Conservation (phyloP, 2,888 invertebrate genomes). For the Coenonympha arcania region DNA sequence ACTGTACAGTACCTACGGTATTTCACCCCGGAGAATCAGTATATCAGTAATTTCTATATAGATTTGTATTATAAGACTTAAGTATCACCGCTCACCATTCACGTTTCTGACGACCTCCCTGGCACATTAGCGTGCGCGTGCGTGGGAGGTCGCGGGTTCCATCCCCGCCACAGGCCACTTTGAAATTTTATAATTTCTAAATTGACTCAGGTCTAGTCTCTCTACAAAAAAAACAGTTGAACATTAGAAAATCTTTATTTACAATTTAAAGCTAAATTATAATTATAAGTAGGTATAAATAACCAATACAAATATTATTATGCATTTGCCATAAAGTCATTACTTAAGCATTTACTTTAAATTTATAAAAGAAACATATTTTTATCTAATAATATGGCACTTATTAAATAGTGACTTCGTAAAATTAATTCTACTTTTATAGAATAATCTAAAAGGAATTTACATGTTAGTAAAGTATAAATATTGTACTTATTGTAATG, state of each 20-base stretch:
- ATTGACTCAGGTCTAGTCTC: too few species aligned
- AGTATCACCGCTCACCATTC: too few species aligned
- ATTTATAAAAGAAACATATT: too few species aligned
- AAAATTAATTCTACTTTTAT: not conserved
- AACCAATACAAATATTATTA: constrained; percentile 24
- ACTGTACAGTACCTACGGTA: too few species aligned
- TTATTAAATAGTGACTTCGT: constrained; percentile 8
- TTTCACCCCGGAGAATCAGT: too few species aligned
- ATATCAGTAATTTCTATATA: too few species aligned
- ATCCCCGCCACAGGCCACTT: too few species aligned
- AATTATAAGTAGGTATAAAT: constrained; percentile 23
- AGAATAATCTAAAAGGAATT: not conserved
- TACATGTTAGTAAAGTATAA: not conserved
- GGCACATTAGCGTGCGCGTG: too few species aligned
- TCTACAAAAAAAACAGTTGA: constrained; percentile 1
- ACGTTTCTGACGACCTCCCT: too few species aligned
- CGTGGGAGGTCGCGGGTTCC: too few species aligned
- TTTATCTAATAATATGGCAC: constrained; percentile 27
- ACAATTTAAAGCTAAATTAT: constrained; percentile 37
- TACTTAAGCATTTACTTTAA: not conserved
- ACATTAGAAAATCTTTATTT: constrained; percentile 34
- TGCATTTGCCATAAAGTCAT: constrained; percentile 25
- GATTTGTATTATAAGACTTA: too few species aligned
- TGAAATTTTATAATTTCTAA: not conserved
- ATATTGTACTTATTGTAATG: not conserved